Percentiles rank a stretch among this genome's conserved stretches.
phyloP scores from a whole-genome alignment of 2,113 vertebrate species.

The Salvelinus fontinalis region DNA sequence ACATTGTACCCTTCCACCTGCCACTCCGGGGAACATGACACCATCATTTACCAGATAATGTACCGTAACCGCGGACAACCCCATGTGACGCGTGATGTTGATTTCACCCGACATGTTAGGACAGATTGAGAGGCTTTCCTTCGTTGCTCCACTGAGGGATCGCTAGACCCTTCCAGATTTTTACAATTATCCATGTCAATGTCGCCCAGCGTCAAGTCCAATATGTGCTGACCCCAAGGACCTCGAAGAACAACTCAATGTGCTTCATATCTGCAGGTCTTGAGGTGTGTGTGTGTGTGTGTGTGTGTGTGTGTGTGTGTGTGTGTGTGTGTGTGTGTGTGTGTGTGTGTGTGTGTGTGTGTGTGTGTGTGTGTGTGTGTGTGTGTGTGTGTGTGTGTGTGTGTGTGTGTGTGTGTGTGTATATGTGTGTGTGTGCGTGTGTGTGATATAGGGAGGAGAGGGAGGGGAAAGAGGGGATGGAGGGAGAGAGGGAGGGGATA shows the following conservation, averaged over 20 bases:
- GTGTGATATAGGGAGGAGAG: too few relatives aligned
- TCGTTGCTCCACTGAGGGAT: slow-evolving; percentile 31
- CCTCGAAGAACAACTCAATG: slow-evolving; percentile 32
- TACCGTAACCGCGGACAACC: slow-evolving; percentile 1
- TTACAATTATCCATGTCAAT: slow-evolving; percentile 71
- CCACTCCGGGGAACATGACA: background rate
- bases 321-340: too few relatives aligned
- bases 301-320: background rate
- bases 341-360: too few relatives aligned
- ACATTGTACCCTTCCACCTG: background rate
- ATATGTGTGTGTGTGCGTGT: too few relatives aligned
- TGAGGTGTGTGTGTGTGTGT: slow-evolving; percentile 3
- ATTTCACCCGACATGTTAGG: slow-evolving; percentile 70
- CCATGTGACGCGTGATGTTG: slow-evolving; percentile 53
- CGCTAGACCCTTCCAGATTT: slow-evolving; percentile 65
- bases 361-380: background rate
- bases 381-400: background rate
- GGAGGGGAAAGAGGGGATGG: background rate
- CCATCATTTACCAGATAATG: slow-evolving; percentile 27
- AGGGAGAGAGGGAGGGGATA: background rate
- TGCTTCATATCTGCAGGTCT: slow-evolving; percentile 13
- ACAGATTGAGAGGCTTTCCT: slow-evolving; percentile 50
- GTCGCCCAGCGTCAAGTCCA: slow-evolving; percentile 60
- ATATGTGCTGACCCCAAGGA: slow-evolving; percentile 41
- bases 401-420: too few relatives aligned